A percentile compares a stretch with the other conserved stretches of the same genome.
phyloP scores from a whole-genome alignment of 2,113 vertebrate genomes.

The Corynorhinus townsendii region DNA sequence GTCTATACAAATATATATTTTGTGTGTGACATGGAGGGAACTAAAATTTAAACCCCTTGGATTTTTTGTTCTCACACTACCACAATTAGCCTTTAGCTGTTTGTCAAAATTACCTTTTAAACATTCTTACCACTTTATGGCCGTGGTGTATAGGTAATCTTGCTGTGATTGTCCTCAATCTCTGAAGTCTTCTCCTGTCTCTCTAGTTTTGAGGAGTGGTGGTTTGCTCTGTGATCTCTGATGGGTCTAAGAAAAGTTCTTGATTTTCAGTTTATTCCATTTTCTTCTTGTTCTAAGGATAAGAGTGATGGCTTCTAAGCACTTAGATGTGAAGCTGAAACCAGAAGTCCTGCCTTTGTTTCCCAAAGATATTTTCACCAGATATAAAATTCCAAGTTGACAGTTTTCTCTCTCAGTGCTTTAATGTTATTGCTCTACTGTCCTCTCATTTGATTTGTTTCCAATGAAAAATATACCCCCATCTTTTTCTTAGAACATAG shows the following conservation, averaged over 20 bases:
- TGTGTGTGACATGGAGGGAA: not conserved
- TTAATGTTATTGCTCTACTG: not conserved
- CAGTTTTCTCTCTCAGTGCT: not conserved
- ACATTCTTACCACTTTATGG: not conserved
- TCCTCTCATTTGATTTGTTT: slow-evolving; percentile 20
- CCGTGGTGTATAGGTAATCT: not conserved
- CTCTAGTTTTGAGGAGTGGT: not conserved
- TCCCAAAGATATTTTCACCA: slow-evolving; percentile 18
- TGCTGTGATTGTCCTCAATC: not conserved
- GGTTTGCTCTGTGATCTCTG: not conserved
- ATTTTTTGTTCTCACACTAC: not conserved
- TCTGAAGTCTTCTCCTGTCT: not conserved
- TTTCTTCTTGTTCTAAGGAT: not conserved
- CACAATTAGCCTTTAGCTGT: not conserved
- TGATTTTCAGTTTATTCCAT: not conserved
- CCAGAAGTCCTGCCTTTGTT: slow-evolving; percentile 6
- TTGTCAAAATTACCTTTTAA: not conserved
- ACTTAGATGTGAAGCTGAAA: not conserved
- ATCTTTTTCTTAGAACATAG: slow-evolving; percentile 41
- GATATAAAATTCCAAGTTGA: slow-evolving; percentile 51
- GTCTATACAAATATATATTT: not conserved
- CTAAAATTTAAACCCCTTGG: not conserved
- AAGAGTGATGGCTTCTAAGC: not conserved
- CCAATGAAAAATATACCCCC: slow-evolving; percentile 38
- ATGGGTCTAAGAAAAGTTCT: not conserved